Evolutionary conservation across 2,797 vertebrate species (phyloP), one percentile per base, ranked within the genome.

Genomic region (Botia almorhae): DNA sequence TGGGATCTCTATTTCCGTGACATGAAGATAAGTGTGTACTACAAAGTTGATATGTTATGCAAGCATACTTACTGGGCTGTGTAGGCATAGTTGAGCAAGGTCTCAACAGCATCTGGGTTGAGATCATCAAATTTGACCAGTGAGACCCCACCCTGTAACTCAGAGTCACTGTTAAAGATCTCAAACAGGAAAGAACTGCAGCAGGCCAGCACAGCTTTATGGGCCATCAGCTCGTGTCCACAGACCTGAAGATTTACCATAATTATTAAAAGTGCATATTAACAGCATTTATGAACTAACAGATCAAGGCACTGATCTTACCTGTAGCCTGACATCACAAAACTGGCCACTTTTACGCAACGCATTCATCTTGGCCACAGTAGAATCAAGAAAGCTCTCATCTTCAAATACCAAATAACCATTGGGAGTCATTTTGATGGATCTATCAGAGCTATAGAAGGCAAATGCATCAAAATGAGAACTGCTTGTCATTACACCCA

Each of bases 391-490:
- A 89, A 99, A 98, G 92, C 96, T 98, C 88, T 98, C 96, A 82
- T 99, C 98, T 90, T 99, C 96, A 84, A 99, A 99, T 93, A 97
- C 96, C 90, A 99, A 92, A 95, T 95, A 97, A 74, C 97, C 98
- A 69, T 99, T 99, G 85, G 96, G 96, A 94, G 96, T 96, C 98
- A 99, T 99, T 89, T 94, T 97, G 80, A 83, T 89, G 89, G 88
- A 78, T 80, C 76, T 81, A 65, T 60, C n/a, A 73, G 17, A 48
- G 3, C 3, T 29, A 33, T 11, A 39, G 33, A n/a, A 82, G 86
- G 4, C 10, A 56, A 86, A 85, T 90, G 80, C 86, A 92, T 89
- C 90, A 46, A 78, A 68, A 46, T 48, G 16, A 69, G 12, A 43
- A 36, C 8, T 7, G 51, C 51, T 63, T 16, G 3, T 68, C 11